Base-by-base conservation (phyloP, 2,113 vertebrate genomes). In the Clarias magur region DNA sequence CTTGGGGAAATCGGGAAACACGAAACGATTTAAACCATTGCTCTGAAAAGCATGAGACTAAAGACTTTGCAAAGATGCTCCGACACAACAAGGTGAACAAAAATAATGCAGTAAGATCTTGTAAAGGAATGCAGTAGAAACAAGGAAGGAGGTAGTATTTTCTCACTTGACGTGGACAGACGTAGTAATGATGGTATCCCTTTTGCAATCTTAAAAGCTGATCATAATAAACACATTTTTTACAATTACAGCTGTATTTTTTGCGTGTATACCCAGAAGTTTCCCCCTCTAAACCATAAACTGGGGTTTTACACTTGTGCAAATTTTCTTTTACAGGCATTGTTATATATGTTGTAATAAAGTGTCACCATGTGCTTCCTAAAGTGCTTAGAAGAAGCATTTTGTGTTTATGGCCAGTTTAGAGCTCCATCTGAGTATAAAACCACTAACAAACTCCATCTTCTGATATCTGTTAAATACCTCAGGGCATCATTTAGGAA, bases 321-420 rank as follows among this genome's bases (percentile, higher is more conserved):
- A 75, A 89, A 81, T 75, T 72, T 60, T 42, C 76, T 76, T 60
- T 87, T 73, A 75, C 75, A 84, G 87, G 82, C 79, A 53, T 38
- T 76, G 82, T 56, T 84, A 79, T 76, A 70, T 4, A 8, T 48
- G 48, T 8, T 48, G 85, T 85, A 70, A 73, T 87, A 81, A 89
- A 87, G 75, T 72, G 70, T 80, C 85, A 70, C 73, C 48, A 8
- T 80, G 85, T 84, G 84, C 84, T 86, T 72, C 42, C 34, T 82
- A 72, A 73, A 83, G 42, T 73, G 76, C 65, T 89, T 76, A 84
- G 82, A 23, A 54, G 65, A 81, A 30, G 42, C 63, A 76, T 80
- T 87, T 48, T 82, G 85, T 82, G 84, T 87, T 89, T 82, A 80
- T 30, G 25, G 67, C 38, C 76, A 68, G 85, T 84, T 87, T 87